These are phyloP conservation scores for Cantharis rufa DNA, from an alignment of 2,888 invertebrate species.

Conservation along the genomic window DNA sequence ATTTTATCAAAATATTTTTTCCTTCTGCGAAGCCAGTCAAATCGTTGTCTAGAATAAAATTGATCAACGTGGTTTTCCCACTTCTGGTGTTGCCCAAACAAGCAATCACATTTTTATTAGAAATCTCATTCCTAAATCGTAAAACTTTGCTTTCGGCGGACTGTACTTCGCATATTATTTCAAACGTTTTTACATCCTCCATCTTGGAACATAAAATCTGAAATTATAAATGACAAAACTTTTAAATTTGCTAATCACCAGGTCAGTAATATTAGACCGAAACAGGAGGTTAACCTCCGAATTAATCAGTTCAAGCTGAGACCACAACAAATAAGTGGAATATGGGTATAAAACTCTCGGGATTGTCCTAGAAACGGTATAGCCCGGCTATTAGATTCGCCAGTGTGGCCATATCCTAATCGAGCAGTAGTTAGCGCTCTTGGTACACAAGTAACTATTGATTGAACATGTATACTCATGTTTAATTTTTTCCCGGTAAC, in stretches of 20 bases:
- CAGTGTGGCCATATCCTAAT: too few species aligned
- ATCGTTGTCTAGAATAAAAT: conserved; percentile 7
- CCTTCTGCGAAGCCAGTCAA: neutral
- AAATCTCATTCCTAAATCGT: neutral
- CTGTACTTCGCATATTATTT: neutral
- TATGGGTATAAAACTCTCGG: too few species aligned
- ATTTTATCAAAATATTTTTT: neutral
- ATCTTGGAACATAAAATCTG: neutral
- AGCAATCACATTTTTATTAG: conserved; percentile 9
- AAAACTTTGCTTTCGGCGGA: neutral
- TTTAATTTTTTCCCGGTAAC: too few species aligned
- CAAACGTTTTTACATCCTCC: neutral
- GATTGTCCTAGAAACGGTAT: too few species aligned
- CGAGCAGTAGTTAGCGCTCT: too few species aligned
- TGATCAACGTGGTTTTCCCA: conserved; percentile 15
- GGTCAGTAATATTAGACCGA: too few species aligned
- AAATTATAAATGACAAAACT: neutral
- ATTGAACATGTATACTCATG: too few species aligned
- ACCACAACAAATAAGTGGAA: too few species aligned
- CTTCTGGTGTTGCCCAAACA: conserved; percentile 15
- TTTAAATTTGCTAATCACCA: neutral
- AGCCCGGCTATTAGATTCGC: too few species aligned
- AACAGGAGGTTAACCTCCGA: too few species aligned
- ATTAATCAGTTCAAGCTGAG: too few species aligned
- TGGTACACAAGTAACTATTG: too few species aligned